Percentiles rank a stretch among this genome's conserved stretches.
phyloP scores from a whole-genome alignment of 1,140 invertebrate species.

The Cryptotermes secundus region DNA sequence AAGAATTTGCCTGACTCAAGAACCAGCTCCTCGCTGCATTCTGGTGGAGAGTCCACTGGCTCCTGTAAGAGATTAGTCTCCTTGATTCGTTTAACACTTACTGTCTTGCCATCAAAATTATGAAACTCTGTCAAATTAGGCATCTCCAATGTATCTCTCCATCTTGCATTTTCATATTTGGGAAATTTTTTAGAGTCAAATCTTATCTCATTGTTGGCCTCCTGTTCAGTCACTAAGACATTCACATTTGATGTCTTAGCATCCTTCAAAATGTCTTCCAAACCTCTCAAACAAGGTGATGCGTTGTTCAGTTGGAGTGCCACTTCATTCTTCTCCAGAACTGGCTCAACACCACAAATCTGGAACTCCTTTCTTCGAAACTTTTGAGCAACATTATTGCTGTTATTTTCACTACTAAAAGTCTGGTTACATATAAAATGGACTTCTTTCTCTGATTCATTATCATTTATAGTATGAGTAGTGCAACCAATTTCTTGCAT shows the following conservation, averaged over 20 bases:
- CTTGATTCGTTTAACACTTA: constrained; percentile 52
- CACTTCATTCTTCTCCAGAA: constrained; percentile 40
- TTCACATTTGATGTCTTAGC: constrained; percentile 66
- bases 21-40: background rate
- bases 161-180: constrained; percentile 47
- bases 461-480: background rate
- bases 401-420: background rate
- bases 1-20: constrained; percentile 44
- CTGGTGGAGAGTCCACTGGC: background rate
- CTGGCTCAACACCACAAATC: background rate
- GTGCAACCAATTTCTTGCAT: background rate
- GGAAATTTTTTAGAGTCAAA: constrained; percentile 67
- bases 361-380: constrained; percentile 16
- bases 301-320: constrained; percentile 35
- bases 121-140: constrained; percentile 50
- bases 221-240: constrained; percentile 56
- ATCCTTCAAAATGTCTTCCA: constrained; percentile 63
- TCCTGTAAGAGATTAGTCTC: constrained; percentile 50
- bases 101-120: constrained; percentile 50
- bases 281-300: constrained; percentile 37
- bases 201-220: constrained; percentile 56
- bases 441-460: background rate
- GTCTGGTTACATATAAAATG: constrained; percentile 8
- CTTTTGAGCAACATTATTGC: constrained; percentile 30
- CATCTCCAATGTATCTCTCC: constrained; percentile 48